phyloP scores from a whole-genome alignment of 2,797 vertebrate species.

The Brachyalestes nurse region DNA sequence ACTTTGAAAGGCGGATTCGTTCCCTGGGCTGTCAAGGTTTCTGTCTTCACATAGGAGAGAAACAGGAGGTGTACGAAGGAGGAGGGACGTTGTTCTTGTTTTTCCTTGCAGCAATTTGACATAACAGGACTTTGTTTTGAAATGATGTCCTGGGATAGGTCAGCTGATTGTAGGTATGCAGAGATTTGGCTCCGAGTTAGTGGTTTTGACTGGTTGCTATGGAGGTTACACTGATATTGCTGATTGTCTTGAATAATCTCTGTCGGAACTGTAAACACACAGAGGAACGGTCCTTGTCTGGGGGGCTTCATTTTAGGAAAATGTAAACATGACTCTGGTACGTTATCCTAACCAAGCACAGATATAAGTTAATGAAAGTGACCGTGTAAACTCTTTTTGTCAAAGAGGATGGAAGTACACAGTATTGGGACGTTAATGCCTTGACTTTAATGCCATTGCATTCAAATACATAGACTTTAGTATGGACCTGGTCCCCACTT shows the following conservation, averaged over 20 bases:
- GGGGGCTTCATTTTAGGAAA: no score
- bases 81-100: not conserved
- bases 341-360: not conserved
- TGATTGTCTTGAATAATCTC: not conserved
- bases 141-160: not conserved
- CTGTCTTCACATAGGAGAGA: not conserved
- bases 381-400: no score
- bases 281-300: no score
- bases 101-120: not conserved
- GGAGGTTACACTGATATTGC: not conserved
- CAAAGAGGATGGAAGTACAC: no score
- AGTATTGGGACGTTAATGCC: no score
- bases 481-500: no score
- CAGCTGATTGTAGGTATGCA: not conserved
- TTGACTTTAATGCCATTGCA: no score
- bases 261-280: no score
- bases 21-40: no score
- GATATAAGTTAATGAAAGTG: not conserved
- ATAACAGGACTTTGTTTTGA: not conserved
- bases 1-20: conserved; percentile 13
- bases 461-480: no score
- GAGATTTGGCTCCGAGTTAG: not conserved
- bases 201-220: not conserved
- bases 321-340: not conserved
- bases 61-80: not conserved